Percentiles rank a stretch among this genome's conserved stretches.
Conservation (phyloP, 1,140 invertebrate genomes). For the Schlechtendalia chinensis region DNA sequence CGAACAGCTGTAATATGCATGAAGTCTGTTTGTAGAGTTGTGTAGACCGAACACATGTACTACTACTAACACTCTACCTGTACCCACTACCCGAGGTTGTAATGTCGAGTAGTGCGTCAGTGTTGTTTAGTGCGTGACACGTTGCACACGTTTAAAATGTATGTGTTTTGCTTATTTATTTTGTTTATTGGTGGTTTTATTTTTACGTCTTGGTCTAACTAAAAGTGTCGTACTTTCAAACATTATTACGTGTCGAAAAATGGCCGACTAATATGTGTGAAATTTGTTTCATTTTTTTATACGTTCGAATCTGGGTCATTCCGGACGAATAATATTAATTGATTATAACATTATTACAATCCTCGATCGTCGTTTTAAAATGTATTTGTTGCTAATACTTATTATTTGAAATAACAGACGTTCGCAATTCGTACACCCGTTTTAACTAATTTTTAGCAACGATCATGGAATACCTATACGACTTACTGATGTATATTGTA, state of each 20-base stretch:
- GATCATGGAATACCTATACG: too few species aligned
- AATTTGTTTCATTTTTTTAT: background rate
- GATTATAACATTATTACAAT: too few species aligned
- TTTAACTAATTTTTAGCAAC: too few species aligned
- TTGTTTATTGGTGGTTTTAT: constrained; percentile 1
- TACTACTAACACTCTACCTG: too few species aligned
- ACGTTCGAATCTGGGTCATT: background rate
- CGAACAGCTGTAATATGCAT: constrained; percentile 20
- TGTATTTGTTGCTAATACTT: too few species aligned
- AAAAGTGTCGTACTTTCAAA: background rate
- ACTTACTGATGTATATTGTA: too few species aligned
- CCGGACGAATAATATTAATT: background rate
- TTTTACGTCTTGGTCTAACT: background rate
- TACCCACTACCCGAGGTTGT: too few species aligned
- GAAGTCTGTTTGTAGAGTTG: background rate
- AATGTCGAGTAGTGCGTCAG: background rate
- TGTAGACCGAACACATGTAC: too few species aligned
- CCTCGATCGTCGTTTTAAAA: too few species aligned
- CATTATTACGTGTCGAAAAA: constrained; percentile 10
- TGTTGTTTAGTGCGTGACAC: constrained; percentile 26
- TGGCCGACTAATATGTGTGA: background rate
- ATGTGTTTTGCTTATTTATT: background rate
- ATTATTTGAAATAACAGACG: too few species aligned
- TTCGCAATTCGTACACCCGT: too few species aligned
- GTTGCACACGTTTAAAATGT: constrained; percentile 27